Conservation (phyloP, 2,113 vertebrate genomes). For the Prionailurus viverrinus region DNA sequence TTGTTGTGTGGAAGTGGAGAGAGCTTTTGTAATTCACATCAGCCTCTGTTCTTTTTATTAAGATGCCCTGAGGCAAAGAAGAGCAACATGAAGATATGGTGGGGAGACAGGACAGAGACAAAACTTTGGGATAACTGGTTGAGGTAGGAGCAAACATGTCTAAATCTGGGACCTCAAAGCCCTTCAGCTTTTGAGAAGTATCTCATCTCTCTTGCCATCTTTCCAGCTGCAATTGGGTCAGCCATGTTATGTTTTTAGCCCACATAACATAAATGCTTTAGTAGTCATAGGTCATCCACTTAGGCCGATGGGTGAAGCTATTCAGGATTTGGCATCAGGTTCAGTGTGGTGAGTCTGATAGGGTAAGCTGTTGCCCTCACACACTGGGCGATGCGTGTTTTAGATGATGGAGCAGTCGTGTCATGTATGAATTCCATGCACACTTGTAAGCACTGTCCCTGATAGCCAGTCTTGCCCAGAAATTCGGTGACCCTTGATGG, state of each 20-base stretch:
- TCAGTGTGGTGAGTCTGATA: slow-evolving; percentile 89
- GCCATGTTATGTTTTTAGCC: background rate
- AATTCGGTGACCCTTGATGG: slow-evolving; percentile 93
- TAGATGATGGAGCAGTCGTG: slow-evolving; percentile 93
- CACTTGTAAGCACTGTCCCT: slow-evolving; percentile 93
- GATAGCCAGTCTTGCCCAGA: slow-evolving; percentile 92
- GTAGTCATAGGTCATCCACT: background rate
- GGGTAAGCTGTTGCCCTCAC: slow-evolving; percentile 91
- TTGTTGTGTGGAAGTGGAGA: background rate
- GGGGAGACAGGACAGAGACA: background rate
- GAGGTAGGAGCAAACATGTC: background rate
- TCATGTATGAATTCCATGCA: slow-evolving; percentile 94
- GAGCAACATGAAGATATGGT: background rate
- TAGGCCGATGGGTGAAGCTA: background rate
- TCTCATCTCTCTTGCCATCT: background rate
- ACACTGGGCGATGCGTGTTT: slow-evolving; percentile 92
- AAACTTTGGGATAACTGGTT: background rate
- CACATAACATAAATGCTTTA: background rate
- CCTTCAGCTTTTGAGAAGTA: background rate
- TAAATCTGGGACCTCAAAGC: background rate
- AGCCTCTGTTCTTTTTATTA: slow-evolving; percentile 24
- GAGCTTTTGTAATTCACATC: background rate
- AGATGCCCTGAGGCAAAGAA: background rate
- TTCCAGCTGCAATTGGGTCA: background rate
- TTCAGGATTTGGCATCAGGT: background rate